phyloP scores from a whole-genome alignment of 2,797 vertebrate species.

The Microctenopoma steveboyesi region DNA sequence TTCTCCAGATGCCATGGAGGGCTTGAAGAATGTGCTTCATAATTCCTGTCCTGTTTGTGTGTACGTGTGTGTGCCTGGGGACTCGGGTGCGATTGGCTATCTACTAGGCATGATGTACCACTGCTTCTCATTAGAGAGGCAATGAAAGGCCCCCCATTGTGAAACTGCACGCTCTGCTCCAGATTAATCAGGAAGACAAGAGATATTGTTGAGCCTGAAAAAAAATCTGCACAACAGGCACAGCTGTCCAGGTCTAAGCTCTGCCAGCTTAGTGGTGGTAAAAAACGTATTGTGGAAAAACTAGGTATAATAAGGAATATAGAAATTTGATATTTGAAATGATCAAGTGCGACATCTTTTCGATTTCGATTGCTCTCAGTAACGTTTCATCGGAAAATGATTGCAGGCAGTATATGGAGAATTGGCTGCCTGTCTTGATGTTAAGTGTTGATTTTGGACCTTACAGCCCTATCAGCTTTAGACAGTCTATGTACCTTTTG shows the following conservation, averaged over 20 bases:
- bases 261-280: constrained; percentile 36
- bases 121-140: constrained; percentile 77
- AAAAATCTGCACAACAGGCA: constrained; percentile 57
- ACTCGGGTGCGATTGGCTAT: constrained; percentile 59
- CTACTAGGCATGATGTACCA: constrained; percentile 72
- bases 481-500: constrained; percentile 87
- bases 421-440: constrained; percentile 59
- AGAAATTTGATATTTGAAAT: constrained; percentile 7
- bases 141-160: constrained; percentile 74
- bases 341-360: constrained; percentile 21
- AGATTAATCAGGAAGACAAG: constrained; percentile 73
- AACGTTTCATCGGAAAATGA: constrained; percentile 54
- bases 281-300: constrained; percentile 40
- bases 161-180: constrained; percentile 62
- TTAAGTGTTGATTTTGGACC: constrained; percentile 82
- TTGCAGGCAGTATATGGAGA: constrained; percentile 56
- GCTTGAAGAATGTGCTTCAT: constrained; percentile 49
- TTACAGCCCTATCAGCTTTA: constrained; percentile 82
- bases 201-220: constrained; percentile 69
- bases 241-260: constrained; percentile 63
- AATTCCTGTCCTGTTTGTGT: constrained; percentile 55
- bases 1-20: constrained; percentile 53
- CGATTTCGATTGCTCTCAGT: constrained; percentile 13
- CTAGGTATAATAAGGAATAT: constrained; percentile 30
- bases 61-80: constrained; percentile 7